Evolutionary conservation across 30 jellyfish, hydroid and myxozoan species (phyloP).

Genomic region (Hydra vulgaris): DNA sequence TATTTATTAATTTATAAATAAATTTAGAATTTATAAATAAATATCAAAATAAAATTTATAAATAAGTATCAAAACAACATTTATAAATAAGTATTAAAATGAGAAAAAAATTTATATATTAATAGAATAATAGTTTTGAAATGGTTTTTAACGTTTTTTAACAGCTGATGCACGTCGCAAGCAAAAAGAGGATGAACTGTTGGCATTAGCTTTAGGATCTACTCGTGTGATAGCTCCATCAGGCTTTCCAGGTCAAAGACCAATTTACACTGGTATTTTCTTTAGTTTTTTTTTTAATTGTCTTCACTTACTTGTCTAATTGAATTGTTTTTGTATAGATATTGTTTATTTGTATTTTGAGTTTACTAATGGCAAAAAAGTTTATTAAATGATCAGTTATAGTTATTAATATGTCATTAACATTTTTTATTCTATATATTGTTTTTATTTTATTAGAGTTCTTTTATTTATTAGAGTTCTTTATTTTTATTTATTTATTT

Average conservation of each 20-base stretch:
- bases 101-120: neutral
- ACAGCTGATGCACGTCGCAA: conserved; percentile 68
- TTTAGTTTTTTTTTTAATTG: neutral
- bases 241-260: conserved; percentile 53
- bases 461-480: too few relatives aligned
- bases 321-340: neutral
- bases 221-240: conserved; percentile 47
- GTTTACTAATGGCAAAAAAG: too few relatives aligned
- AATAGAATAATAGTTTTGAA: neutral
- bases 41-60: too few relatives aligned
- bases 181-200: conserved; percentile 63
- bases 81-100: neutral
- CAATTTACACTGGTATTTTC: conserved; percentile 17
- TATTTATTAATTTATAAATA: neutral
- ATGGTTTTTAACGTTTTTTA: too few relatives aligned
- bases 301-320: neutral
- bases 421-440: too few relatives aligned
- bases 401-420: neutral
- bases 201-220: conserved; percentile 51
- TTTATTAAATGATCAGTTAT: too few relatives aligned
- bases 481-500: neutral
- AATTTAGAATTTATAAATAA: too few relatives aligned
- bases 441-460: too few relatives aligned
- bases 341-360: neutral
- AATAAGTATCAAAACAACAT: neutral